Conservation (phyloP, 2,888 invertebrate species). For the Oscheius sp. region DNA sequence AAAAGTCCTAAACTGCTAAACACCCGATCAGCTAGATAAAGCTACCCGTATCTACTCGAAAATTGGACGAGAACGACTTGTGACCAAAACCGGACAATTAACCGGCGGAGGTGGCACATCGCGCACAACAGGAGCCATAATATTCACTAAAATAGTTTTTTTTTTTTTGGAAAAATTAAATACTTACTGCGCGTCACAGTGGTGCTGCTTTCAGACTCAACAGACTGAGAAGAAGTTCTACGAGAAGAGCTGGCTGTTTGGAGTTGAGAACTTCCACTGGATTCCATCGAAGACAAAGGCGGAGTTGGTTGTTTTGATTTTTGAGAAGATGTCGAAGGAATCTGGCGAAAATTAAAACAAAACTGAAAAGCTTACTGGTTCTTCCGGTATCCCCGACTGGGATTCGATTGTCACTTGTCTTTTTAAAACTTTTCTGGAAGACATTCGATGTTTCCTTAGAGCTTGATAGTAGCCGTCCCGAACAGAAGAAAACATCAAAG, state of each 20-base stretch:
- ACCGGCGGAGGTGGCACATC: constrained; percentile 8
- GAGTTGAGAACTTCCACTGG: constrained; percentile 14
- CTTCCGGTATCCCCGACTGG: constrained; percentile 13
- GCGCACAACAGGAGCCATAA: constrained; percentile 26
- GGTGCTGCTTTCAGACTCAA: constrained; percentile 18
- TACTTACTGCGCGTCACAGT: constrained; percentile 15
- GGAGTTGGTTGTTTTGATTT: background rate
- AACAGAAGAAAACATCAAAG: constrained; percentile 65
- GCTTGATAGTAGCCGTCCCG: constrained; percentile 69
- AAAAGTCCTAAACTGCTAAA: background rate
- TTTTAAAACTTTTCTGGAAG: constrained; percentile 40
- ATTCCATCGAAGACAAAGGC: background rate
- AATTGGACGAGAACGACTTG: constrained; percentile 21
- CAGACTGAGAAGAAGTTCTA: constrained; percentile 15
- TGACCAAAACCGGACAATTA: constrained; percentile 20
- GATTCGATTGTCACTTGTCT: constrained; percentile 52
- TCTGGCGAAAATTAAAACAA: background rate
- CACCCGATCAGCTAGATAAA: background rate
- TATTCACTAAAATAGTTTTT: constrained; percentile 3
- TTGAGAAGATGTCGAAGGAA: background rate
- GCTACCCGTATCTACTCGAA: constrained; percentile 10
- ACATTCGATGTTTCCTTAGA: constrained; percentile 55
- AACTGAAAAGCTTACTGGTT: background rate
- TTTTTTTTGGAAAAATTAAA: background rate
- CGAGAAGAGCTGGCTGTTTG: constrained; percentile 14